Evolutionary conservation across 1,140 invertebrate genomes (phyloP).

Genomic region (Bilobella aurantiaca): DNA sequence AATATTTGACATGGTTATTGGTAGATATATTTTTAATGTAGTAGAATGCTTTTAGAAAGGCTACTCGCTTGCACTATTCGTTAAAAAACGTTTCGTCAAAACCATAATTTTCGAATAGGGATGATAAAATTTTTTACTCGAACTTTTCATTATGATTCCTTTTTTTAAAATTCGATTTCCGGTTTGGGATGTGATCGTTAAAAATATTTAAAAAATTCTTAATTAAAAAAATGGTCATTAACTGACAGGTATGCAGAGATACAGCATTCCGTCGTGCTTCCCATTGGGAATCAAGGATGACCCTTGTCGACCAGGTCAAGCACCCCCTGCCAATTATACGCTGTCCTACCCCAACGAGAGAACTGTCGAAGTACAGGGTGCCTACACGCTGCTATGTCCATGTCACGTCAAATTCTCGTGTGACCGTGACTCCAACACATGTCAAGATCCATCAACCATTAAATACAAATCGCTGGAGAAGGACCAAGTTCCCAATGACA

Average conservation of each 20-base stretch:
- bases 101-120: too few relatives aligned
- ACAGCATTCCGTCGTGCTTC: constrained; percentile 16
- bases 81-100: too few relatives aligned
- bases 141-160: too few relatives aligned
- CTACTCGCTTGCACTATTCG: too few relatives aligned
- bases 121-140: too few relatives aligned
- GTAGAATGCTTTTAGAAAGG: too few relatives aligned
- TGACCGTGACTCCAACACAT: constrained; percentile 11
- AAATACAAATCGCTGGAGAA: background rate
- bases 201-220: too few relatives aligned
- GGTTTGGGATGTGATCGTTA: too few relatives aligned
- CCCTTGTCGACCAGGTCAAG: constrained; percentile 21
- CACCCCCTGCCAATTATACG: constrained; percentile 17
- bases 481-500: background rate
- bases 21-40: too few relatives aligned
- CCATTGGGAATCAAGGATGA: constrained; percentile 19
- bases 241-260: constrained; percentile 17
- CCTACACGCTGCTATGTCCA: constrained; percentile 21
- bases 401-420: constrained; percentile 14
- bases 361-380: constrained; percentile 9
- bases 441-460: background rate
- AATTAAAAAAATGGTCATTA: too few relatives aligned
- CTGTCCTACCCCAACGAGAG: constrained; percentile 21
- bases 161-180: too few relatives aligned
- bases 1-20: too few relatives aligned